A percentile compares a stretch with the other conserved stretches of the same genome.
Conservation (phyloP, 2,797 vertebrate species). For the Bradypodion pumilum region DNA sequence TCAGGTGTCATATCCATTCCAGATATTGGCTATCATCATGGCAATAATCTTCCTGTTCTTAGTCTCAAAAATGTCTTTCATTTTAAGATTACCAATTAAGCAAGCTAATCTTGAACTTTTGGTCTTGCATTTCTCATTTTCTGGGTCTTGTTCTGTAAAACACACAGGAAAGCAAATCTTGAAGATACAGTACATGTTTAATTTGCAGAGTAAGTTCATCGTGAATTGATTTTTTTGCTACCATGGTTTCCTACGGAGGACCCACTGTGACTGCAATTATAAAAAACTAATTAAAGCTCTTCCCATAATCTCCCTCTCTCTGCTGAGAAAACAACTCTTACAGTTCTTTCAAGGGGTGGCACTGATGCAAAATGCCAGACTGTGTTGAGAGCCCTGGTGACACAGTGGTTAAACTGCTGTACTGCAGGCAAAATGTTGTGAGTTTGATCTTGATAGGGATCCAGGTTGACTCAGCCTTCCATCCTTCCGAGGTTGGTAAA, state of each 20-base stretch:
- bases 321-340: background rate
- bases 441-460: no score
- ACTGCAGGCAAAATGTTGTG: no score
- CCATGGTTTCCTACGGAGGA: background rate
- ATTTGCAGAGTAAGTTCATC: background rate
- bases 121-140: background rate
- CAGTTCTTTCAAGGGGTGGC: background rate
- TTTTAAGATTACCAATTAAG: background rate
- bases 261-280: background rate
- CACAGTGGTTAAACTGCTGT: no score
- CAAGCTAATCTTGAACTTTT: background rate
- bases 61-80: no score
- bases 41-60: no score
- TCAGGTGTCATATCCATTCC: no score
- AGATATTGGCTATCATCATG: no score
- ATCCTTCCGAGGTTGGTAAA: no score
- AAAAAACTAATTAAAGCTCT: background rate
- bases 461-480: no score
- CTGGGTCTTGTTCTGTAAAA: background rate
- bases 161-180: background rate
- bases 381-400: no score
- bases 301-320: background rate
- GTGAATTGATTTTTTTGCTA: background rate
- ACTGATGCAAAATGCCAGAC: no score
- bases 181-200: no score